Base-by-base conservation (phyloP, 1,140 invertebrate genomes). In the Geopemphigus sp. region DNA sequence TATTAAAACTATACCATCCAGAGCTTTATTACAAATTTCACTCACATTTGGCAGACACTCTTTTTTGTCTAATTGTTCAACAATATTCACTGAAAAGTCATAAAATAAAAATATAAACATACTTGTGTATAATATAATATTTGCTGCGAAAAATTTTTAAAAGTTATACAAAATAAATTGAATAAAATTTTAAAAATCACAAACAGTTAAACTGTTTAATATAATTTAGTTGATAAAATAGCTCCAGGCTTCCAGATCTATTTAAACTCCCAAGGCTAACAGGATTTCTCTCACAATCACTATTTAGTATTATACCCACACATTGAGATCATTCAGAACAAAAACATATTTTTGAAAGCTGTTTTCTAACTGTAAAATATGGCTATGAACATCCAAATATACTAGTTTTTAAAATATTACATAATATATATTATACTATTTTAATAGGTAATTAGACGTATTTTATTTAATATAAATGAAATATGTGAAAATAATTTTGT, bases 1-100 rank as follows among this genome's bases (percentile, higher is more conserved):
- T 26, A 95, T 91, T 80, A 97, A 83, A 29, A 96, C 87, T 85
- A 97, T 97, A 3, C 95, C 95, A 84, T 96, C 94, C 78, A 97
- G 85, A 5, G 94, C 93, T 87, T 94, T 90, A 50, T 78, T 78
- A 24, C 74, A 78, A 17, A 78, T 78, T 47, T 61, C 74, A 50
- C 45, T 78, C 81, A 93, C 88, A 83, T 91, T 90, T 0, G 90
- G 85, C 63, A 89, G 85, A 83, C 92, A 90, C 80, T 88, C 82
- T 82, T 83, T 83, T 54, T 86, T 83, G 63, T 88, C 86, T 17
- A 86, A 83, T 74, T 86, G 85, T 15, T 85, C 83, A 8, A 45
- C 39, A 24, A 81, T 68, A 63, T 80, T 61, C 22, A 59, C 72
- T 72, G 88, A 87, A 81, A 89, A 87, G 88, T 85, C 87, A 87